Evolutionary conservation across 2,888 invertebrate genomes (phyloP).

Genomic region (Leistus spinibarbis): DNA sequence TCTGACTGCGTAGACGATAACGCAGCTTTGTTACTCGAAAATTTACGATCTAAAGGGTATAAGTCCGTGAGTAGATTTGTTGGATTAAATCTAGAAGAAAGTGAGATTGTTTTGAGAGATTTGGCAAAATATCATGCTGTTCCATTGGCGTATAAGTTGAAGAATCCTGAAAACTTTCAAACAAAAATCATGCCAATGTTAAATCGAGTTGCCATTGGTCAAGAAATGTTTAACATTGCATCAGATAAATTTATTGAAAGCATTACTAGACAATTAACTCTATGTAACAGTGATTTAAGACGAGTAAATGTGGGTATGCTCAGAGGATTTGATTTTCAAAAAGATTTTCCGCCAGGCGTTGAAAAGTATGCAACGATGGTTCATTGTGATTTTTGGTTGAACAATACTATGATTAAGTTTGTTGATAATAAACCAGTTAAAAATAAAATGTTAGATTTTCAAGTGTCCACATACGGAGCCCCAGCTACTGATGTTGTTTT

Average conservation of each 20-base stretch:
- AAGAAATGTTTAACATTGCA: constrained; percentile 33
- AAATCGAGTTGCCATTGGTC: constrained; percentile 27
- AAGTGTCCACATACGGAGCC: constrained; percentile 60
- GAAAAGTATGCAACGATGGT: constrained; percentile 61
- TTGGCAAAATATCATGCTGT: constrained; percentile 62
- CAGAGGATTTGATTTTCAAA: constrained; percentile 37
- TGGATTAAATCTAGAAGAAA: constrained; percentile 58
- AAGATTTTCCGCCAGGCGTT: constrained; percentile 46
- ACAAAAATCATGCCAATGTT: constrained; percentile 52
- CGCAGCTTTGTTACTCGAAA: constrained; percentile 62
- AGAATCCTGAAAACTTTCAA: constrained; percentile 54
- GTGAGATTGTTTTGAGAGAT: constrained; percentile 54
- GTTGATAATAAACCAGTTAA: constrained; percentile 43
- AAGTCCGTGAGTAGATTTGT: constrained; percentile 55
- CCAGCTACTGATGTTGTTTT: constrained; percentile 61
- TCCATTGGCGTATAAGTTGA: constrained; percentile 59
- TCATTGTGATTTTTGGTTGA: constrained; percentile 65
- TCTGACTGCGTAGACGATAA: constrained; percentile 57
- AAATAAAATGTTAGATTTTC: constrained; percentile 64
- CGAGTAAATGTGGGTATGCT: constrained; percentile 36
- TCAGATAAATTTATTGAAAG: constrained; percentile 19
- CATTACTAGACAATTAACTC: constrained; percentile 10
- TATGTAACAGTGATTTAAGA: constrained; percentile 9
- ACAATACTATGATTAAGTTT: constrained; percentile 62
- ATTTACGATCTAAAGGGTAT: constrained; percentile 58